phyloP scores from a whole-genome alignment of 2,113 vertebrate genomes.

The Poeciliopsis retropinna region DNA sequence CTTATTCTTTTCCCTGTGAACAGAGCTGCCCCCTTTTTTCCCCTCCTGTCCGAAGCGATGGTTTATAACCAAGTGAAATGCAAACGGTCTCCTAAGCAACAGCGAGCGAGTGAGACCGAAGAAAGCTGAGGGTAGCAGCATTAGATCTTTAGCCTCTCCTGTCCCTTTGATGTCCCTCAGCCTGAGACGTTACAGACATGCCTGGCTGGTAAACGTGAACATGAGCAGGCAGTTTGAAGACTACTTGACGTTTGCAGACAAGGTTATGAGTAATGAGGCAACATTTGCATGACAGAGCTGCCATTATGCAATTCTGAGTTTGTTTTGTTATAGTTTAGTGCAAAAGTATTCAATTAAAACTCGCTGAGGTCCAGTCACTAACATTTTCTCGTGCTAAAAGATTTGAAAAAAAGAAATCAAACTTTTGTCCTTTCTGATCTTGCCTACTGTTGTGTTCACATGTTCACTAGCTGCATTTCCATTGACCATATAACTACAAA shows the following conservation, averaged over 20 bases:
- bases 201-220: constrained; percentile 54
- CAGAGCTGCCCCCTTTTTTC: not conserved
- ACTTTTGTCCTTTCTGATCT: too few relatives aligned
- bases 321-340: not conserved
- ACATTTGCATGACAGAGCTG: constrained; percentile 9
- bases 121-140: constrained; percentile 30
- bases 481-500: too few relatives aligned
- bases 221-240: constrained; percentile 23
- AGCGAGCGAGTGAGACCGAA: constrained; percentile 15
- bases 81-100: constrained; percentile 54
- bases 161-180: constrained; percentile 54
- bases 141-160: constrained; percentile 37
- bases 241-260: constrained; percentile 33
- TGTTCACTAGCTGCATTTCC: too few relatives aligned
- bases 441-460: too few relatives aligned
- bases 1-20: constrained; percentile 14
- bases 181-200: constrained; percentile 36
- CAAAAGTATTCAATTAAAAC: too few relatives aligned
- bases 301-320: constrained; percentile 4
- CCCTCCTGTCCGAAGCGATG: constrained; percentile 1
- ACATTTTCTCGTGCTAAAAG: too few relatives aligned
- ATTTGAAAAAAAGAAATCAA: too few relatives aligned
- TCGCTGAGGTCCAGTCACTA: too few relatives aligned
- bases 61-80: constrained; percentile 29
- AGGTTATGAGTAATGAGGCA: not conserved